A percentile compares a stretch with the other conserved stretches of the same genome.
These are phyloP conservation scores for Acrobasis suavella DNA, from an alignment of 2,888 invertebrate species.

Conservation along the genomic window DNA sequence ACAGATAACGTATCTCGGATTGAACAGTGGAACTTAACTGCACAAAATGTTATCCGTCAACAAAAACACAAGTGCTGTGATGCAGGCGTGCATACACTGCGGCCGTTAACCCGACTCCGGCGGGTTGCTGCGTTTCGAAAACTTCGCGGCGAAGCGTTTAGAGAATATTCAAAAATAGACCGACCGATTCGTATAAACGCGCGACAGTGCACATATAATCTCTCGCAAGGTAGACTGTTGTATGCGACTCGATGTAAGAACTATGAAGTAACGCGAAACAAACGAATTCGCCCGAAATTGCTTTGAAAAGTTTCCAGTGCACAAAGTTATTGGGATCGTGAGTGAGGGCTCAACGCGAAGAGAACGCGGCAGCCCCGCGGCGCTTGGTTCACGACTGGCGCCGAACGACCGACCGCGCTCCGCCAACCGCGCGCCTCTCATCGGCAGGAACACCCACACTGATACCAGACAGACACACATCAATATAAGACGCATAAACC, in stretches of 20 bases:
- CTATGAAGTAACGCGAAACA: conserved; percentile 51
- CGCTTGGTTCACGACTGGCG: conserved; percentile 74
- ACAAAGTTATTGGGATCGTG: conserved; percentile 77
- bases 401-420: conserved; percentile 50
- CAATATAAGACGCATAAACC: conserved; percentile 43
- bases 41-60: conserved; percentile 76
- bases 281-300: conserved; percentile 57
- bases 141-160: conserved; percentile 77
- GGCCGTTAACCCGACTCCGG: conserved; percentile 78
- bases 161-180: conserved; percentile 82
- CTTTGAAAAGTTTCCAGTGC: conserved; percentile 80
- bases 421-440: conserved; percentile 60
- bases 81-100: conserved; percentile 75
- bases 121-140: conserved; percentile 79
- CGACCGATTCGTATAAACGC: conserved; percentile 64
- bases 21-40: conserved; percentile 68
- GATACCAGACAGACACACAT: conserved; percentile 38
- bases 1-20: conserved; percentile 74
- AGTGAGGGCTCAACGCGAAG: conserved; percentile 62
- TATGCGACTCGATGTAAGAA: conserved; percentile 51
- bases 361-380: conserved; percentile 68
- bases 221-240: conserved; percentile 52
- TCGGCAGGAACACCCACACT: conserved; percentile 68
- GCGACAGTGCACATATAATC: conserved; percentile 53
- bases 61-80: conserved; percentile 76